These are phyloP conservation scores for Leptinotarsa juncta DNA, from an alignment of 2,888 invertebrate species.

Conservation along the genomic window DNA sequence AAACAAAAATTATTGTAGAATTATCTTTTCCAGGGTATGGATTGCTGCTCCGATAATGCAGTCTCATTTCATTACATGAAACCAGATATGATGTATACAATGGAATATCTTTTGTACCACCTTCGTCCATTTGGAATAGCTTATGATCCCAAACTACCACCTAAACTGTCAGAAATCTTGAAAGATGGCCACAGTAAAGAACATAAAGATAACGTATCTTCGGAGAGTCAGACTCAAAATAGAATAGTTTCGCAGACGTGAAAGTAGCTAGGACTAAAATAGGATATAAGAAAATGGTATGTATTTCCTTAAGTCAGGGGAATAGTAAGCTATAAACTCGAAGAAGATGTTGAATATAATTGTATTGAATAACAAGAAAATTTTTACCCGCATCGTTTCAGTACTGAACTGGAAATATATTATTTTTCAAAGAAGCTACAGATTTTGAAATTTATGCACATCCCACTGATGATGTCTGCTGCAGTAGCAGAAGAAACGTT, in stretches of 20 bases:
- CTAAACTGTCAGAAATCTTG: neutral
- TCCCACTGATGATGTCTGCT: too few species aligned
- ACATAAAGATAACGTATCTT: neutral
- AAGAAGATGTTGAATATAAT: too few species aligned
- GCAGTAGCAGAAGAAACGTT: too few species aligned
- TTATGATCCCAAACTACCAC: conserved; percentile 46
- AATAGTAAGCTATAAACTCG: too few species aligned
- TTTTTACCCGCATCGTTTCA: too few species aligned
- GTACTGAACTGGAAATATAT: too few species aligned
- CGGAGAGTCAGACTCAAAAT: neutral
- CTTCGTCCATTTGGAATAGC: conserved; percentile 83
- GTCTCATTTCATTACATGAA: conserved; percentile 94
- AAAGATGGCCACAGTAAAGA: neutral
- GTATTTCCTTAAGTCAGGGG: too few species aligned
- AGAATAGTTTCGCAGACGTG: neutral
- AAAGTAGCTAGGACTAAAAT: neutral
- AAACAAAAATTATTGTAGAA: too few species aligned
- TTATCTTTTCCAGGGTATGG: conserved; percentile 74
- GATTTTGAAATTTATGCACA: too few species aligned
- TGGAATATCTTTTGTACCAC: conserved; percentile 96
- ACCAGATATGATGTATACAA: conserved; percentile 91
- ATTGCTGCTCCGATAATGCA: conserved; percentile 93
- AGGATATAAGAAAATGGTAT: neutral
- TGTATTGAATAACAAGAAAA: too few species aligned
- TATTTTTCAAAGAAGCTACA: too few species aligned